These are phyloP conservation scores for Vanessa cardui DNA, from an alignment of 2,888 invertebrate species.

Conservation along the genomic window DNA sequence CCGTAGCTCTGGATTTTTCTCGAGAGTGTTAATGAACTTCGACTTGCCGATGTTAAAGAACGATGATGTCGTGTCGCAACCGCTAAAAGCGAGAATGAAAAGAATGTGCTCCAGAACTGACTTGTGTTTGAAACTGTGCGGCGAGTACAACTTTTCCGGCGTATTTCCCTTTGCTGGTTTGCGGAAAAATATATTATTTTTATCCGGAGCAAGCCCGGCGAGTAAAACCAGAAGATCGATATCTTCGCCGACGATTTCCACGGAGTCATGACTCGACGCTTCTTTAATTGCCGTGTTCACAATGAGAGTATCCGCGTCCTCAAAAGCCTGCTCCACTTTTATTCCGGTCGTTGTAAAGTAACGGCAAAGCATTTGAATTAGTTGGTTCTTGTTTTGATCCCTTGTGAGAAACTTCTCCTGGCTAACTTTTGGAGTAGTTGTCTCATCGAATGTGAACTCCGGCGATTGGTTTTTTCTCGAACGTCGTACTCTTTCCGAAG, in stretches of 20 bases:
- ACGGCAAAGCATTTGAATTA: slow-evolving; percentile 51
- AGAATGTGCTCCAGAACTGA: slow-evolving; percentile 34
- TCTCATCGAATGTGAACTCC: too few relatives aligned
- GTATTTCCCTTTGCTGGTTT: slow-evolving; percentile 57
- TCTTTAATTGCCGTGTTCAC: slow-evolving; percentile 55
- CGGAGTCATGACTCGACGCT: slow-evolving; percentile 44
- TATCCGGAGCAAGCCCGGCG: slow-evolving; percentile 53
- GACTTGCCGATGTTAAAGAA: neutral
- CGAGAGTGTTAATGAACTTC: neutral
- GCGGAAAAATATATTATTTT: slow-evolving; percentile 53
- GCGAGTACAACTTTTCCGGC: slow-evolving; percentile 51
- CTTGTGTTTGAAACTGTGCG: too few relatives aligned
- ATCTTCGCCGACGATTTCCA: slow-evolving; percentile 55
- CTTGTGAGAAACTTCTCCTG: slow-evolving; percentile 42
- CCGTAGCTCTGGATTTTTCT: neutral
- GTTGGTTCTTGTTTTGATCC: slow-evolving; percentile 35
- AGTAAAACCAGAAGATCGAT: slow-evolving; percentile 56
- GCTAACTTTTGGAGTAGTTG: too few relatives aligned
- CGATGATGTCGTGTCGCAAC: slow-evolving; percentile 17
- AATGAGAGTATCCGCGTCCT: slow-evolving; percentile 59
- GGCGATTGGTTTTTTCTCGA: too few relatives aligned
- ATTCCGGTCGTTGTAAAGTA: slow-evolving; percentile 53
- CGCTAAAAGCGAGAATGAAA: slow-evolving; percentile 47
- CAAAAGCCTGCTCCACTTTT: slow-evolving; percentile 53
- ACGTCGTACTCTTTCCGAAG: slow-evolving; percentile 54